phyloP scores from a whole-genome alignment of 2,888 invertebrate species.

The Lobophora halterata region DNA sequence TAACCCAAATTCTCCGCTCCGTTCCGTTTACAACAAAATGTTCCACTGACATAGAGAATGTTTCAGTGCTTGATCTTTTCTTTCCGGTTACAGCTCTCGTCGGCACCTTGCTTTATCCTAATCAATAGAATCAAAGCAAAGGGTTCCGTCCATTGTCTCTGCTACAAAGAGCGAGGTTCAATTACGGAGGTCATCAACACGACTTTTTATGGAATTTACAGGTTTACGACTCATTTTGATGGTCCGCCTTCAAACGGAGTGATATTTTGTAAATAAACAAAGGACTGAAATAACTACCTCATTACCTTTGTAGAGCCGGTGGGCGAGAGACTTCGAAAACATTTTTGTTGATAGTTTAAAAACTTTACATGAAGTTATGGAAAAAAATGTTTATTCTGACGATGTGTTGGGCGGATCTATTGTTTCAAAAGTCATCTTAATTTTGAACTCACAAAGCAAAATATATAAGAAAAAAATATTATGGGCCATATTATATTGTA shows the following conservation, averaged over 20 bases:
- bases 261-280: slow-evolving; percentile 81
- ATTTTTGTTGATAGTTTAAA: slow-evolving; percentile 54
- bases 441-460: too few species aligned
- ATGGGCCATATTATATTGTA: too few species aligned
- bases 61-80: slow-evolving; percentile 12
- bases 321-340: slow-evolving; percentile 57
- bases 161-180: slow-evolving; percentile 72
- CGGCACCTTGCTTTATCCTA: slow-evolving; percentile 40
- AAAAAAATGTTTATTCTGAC: slow-evolving; percentile 24
- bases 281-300: slow-evolving; percentile 76
- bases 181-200: slow-evolving; percentile 79
- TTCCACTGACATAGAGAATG: slow-evolving; percentile 25
- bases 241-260: slow-evolving; percentile 81
- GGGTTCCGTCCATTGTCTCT: slow-evolving; percentile 74
- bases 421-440: background rate
- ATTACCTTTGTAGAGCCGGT: slow-evolving; percentile 78
- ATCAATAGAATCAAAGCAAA: slow-evolving; percentile 60
- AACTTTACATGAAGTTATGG: slow-evolving; percentile 39
- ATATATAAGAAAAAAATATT: too few species aligned
- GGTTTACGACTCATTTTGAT: slow-evolving; percentile 78
- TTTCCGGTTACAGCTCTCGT: slow-evolving; percentile 22
- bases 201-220: slow-evolving; percentile 80
- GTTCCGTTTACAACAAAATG: slow-evolving; percentile 1
- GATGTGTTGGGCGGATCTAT: slow-evolving; percentile 4
- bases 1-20: slow-evolving; percentile 4